phyloP scores from a whole-genome alignment of 2,888 invertebrate species.

The Ashinkailepas kermadecensis region DNA sequence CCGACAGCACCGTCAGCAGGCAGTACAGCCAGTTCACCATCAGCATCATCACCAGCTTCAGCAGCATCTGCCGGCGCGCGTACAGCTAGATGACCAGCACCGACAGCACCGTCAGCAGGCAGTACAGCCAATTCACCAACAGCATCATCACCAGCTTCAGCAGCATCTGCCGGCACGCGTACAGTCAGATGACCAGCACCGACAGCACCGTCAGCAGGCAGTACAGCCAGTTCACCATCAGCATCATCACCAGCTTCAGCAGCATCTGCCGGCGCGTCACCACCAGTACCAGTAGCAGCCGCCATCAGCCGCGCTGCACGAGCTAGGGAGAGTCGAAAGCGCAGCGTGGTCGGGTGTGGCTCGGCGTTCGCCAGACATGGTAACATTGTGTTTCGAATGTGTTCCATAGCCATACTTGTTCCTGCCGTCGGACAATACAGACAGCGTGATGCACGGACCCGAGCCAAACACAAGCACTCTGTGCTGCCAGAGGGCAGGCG shows the following conservation, averaged over 20 bases:
- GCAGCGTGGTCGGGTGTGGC: too few species aligned
- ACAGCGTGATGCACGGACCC: too few species aligned
- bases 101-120: conserved; percentile 69
- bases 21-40: conserved; percentile 91
- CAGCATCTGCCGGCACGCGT: conserved; percentile 66
- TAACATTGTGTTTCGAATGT: too few species aligned
- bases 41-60: conserved; percentile 79
- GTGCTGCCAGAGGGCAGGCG: too few species aligned
- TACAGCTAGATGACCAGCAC: conserved; percentile 85
- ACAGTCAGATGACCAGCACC: conserved; percentile 80
- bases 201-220: conserved; percentile 73
- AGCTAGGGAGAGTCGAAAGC: too few species aligned
- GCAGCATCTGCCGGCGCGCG: conserved; percentile 60
- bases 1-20: conserved; percentile 66
- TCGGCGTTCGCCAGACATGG: too few species aligned
- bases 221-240: conserved; percentile 88
- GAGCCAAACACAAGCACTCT: too few species aligned
- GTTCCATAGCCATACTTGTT: too few species aligned
- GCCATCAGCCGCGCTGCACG: too few species aligned
- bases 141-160: conserved; percentile 79
- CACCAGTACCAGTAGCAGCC: too few species aligned
- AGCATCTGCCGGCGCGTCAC: not conserved
- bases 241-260: conserved; percentile 74
- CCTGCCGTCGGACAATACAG: too few species aligned
- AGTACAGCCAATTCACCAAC: conserved; percentile 87